Conservation (phyloP, 2,113 vertebrate species). For the Menidia beryllina region DNA sequence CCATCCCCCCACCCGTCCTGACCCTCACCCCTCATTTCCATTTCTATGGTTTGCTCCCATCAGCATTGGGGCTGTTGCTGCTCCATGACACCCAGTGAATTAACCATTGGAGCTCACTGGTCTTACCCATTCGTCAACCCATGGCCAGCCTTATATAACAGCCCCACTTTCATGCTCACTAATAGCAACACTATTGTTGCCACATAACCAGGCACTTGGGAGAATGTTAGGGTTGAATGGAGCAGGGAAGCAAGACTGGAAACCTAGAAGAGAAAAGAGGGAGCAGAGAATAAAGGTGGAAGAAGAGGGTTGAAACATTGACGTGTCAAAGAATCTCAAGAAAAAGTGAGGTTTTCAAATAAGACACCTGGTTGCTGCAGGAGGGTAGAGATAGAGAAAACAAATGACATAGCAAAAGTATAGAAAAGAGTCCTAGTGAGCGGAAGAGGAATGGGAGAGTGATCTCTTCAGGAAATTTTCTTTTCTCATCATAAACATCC, state of each 20-base stretch:
- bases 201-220: constrained; percentile 44
- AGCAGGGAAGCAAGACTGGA: constrained; percentile 25
- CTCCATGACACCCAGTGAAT: constrained; percentile 67
- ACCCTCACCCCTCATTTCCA: constrained; percentile 75
- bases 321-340: constrained; percentile 19
- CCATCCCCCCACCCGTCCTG: constrained; percentile 21
- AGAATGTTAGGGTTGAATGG: constrained; percentile 35
- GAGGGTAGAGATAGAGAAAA: not conserved
- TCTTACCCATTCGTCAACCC: constrained; percentile 46
- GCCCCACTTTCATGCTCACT: constrained; percentile 59
- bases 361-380: constrained; percentile 15
- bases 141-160: constrained; percentile 69
- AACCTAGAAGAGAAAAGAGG: constrained; percentile 23
- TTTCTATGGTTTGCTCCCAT: constrained; percentile 66
- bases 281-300: constrained; percentile 12
- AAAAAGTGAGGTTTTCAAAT: constrained; percentile 17
- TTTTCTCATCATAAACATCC: constrained; percentile 38
- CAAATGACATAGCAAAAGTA: not conserved
- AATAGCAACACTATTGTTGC: constrained; percentile 47
- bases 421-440: constrained; percentile 1
- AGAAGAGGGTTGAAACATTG: constrained; percentile 18
- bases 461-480: constrained; percentile 29
- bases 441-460: constrained; percentile 3
- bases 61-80: constrained; percentile 50
- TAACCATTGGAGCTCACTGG: constrained; percentile 51